phyloP scores from a whole-genome alignment of 2,797 vertebrate species.

The Pipistrellus nathusii region DNA sequence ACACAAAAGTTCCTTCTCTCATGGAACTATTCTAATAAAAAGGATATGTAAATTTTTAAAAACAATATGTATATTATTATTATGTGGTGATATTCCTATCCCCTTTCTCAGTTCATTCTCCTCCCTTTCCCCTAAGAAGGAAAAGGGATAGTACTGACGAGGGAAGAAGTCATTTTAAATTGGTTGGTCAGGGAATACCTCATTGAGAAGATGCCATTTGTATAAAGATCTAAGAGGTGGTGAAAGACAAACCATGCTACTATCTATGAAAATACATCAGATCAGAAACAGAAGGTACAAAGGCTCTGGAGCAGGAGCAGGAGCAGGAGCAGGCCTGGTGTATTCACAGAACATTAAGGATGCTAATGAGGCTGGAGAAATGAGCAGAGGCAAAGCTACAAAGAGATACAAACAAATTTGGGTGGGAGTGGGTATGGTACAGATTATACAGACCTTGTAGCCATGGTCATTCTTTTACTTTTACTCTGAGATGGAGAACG shows the following conservation, averaged over 20 bases:
- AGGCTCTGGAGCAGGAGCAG: background rate
- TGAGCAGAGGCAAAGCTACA: background rate
- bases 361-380: background rate
- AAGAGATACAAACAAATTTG: background rate
- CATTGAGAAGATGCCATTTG: background rate
- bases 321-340: background rate
- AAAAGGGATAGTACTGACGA: background rate
- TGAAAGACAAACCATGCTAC: background rate
- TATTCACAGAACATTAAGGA: background rate
- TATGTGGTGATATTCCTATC: background rate
- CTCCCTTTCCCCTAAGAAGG: background rate
- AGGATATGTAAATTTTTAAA: background rate
- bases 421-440: background rate
- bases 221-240: background rate
- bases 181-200: background rate
- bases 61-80: background rate
- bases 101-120: background rate
- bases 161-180: slow-evolving; percentile 1
- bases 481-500: background rate
- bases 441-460: background rate
- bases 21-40: background rate
- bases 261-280: background rate
- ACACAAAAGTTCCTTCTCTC: background rate
- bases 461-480: background rate
- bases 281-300: background rate